Evolutionary conservation across 2,797 vertebrate genomes (phyloP).

Genomic region (Bryconaethiops microstoma): DNA sequence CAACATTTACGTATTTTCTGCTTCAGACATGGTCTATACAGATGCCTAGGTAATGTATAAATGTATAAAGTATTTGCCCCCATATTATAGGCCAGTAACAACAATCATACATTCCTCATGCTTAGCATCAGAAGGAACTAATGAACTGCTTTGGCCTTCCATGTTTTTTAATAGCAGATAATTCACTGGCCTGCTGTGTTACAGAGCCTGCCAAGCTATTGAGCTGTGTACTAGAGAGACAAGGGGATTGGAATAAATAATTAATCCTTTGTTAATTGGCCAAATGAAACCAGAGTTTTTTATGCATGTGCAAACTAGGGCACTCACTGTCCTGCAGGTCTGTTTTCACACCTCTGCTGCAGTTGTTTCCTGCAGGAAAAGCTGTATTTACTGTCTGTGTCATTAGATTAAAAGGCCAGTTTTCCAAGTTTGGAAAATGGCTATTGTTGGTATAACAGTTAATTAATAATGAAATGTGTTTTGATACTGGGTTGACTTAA

Average conservation of each 20-base stretch:
- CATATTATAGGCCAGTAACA: background rate
- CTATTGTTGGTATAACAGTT: background rate
- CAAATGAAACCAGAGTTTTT: conserved; percentile 16
- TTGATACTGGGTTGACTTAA: conserved; percentile 18
- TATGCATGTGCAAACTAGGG: conserved; percentile 13
- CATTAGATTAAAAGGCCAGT: conserved; percentile 44
- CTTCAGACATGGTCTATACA: background rate
- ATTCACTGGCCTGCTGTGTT: background rate
- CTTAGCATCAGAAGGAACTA: background rate
- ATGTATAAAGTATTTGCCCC: background rate
- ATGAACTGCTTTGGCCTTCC: background rate
- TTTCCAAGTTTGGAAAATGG: conserved; percentile 49
- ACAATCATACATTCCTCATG: background rate
- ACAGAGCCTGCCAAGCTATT: conserved; percentile 10
- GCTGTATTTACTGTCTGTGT: conserved; percentile 9
- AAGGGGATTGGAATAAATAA: background rate
- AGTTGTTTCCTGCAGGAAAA: conserved; percentile 14
- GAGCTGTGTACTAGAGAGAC: conserved; percentile 1
- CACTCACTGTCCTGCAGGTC: background rate
- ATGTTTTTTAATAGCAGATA: conserved; percentile 7
- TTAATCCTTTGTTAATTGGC: conserved; percentile 17
- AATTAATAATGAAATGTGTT: background rate
- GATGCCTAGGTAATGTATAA: background rate
- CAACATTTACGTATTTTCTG: background rate
- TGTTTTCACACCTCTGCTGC: conserved; percentile 43